Evolutionary conservation across 2,888 invertebrate species (phyloP), one percentile per base, ranked within the genome.

Genomic region (Limnephilus auricula): DNA sequence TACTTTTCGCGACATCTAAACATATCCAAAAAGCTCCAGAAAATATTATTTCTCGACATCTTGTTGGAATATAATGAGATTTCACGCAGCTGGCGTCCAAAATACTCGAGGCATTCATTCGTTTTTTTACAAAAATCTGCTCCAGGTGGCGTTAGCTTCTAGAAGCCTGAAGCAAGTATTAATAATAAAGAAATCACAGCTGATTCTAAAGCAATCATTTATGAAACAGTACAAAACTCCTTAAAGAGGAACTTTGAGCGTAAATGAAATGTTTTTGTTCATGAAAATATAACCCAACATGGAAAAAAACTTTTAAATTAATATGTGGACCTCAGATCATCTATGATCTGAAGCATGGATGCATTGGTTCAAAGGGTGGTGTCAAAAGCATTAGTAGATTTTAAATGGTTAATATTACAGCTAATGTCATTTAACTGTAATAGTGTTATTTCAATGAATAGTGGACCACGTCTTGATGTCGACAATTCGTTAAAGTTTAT

Each of bases 31-130:
- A 37, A 85, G n/a, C n/a, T 40, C 40, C 30, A 85, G 40, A 30
- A 40, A 65, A 87, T 65, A 45, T 65, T 6, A 87, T 65, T 87
- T 87, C 65, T 65, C 65, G 34, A 32, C 31, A 50, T 87, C 65
- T 87, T 34, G 87, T 65, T 18, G 31, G 65, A 86, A 65, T 34
- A 87, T 87, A 87, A 65, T 87, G 87, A 87, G 32, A 50, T 65
- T 87, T 18, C 87, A 85, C 37, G 37, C 87, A 87, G 87, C 65
- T 31, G 87, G 87, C 87, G 87, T 85, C 50, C n/a, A 65, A 32
- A 50, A 12, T 87, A 30, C 5, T 82, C 85, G 85, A 30, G 40
- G 32, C 65, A 32, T 87, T 87, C 87, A 87, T 87, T 65, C 50
- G 65, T 31, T 18, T 87, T 86, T 87, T 87, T 30, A 65, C 50